These are phyloP conservation scores for Artibeus jamaicensis DNA, from an alignment of 2,797 vertebrate genomes.

Conservation along the genomic window DNA sequence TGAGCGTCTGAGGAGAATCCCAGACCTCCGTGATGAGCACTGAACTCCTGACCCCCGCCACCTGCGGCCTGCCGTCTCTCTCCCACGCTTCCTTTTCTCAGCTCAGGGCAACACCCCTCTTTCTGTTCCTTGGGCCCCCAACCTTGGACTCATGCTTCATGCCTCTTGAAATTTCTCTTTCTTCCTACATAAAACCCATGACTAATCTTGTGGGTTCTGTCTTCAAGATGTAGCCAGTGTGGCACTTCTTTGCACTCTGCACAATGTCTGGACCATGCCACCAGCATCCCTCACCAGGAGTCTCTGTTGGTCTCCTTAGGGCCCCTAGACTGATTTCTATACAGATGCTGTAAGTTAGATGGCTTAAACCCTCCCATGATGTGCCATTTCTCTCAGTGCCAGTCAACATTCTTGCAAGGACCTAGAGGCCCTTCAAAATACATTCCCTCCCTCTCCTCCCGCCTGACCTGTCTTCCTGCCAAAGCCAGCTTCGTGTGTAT, in stretches of 20 bases:
- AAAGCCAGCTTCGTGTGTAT: background rate
- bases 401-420: background rate
- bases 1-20: background rate
- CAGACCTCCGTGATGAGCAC: background rate
- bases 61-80: fast-evolving
- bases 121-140: background rate
- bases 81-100: background rate
- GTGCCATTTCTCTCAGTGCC: background rate
- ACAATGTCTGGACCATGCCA: background rate
- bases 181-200: background rate
- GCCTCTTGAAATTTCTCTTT: background rate
- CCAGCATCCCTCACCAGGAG: background rate
- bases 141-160: background rate
- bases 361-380: background rate
- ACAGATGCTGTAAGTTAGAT: background rate
- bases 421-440: background rate
- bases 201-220: background rate
- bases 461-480: background rate
- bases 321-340: background rate
- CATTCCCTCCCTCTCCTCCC: background rate
- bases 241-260: background rate
- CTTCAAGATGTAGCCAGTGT: background rate
- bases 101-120: background rate
- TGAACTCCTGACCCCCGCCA: background rate
- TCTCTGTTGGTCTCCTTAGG: no score